Evolutionary conservation across 2,797 vertebrate genomes (phyloP).

Genomic region (Orestias chungarensis): DNA sequence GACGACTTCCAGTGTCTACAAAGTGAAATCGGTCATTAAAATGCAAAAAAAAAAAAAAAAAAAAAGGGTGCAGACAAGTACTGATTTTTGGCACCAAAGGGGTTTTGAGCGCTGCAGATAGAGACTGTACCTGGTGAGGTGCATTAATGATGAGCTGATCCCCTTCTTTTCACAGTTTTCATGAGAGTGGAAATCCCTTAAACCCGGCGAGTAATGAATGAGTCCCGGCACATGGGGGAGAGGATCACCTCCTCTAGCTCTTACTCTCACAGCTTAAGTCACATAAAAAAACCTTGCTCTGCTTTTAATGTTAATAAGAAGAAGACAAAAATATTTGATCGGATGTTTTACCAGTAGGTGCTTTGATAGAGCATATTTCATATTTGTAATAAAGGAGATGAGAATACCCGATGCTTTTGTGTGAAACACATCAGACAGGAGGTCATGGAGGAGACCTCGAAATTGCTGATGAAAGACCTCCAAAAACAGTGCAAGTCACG

Average conservation of each 20-base stretch:
- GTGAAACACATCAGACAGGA: background rate
- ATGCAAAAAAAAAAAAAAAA: conserved; percentile 43
- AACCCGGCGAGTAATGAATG: background rate
- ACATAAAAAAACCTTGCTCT: too few relatives aligned
- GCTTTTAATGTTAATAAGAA: too few relatives aligned
- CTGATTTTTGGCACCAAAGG: conserved; percentile 35
- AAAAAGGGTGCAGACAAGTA: conserved; percentile 6
- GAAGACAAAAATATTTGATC: too few relatives aligned
- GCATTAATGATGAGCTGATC: conserved; percentile 20
- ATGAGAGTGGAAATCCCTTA: conserved; percentile 5
- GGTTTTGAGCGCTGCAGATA: conserved; percentile 16
- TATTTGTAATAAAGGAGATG: background rate
- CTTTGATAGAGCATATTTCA: background rate
- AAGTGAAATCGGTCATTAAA: conserved; percentile 46
- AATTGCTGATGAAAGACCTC: conserved; percentile 5
- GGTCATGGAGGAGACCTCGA: background rate
- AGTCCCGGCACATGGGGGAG: background rate
- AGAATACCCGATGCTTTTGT: background rate
- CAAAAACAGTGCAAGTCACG: background rate
- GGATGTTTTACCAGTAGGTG: background rate
- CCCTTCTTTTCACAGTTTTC: background rate
- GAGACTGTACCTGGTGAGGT: conserved; percentile 14
- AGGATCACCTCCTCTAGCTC: background rate
- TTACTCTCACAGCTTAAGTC: background rate
- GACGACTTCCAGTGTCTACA: conserved; percentile 38